These are phyloP conservation scores for Myxocyprinus asiaticus DNA, from an alignment of 2,113 vertebrate species.

Conservation along the genomic window DNA sequence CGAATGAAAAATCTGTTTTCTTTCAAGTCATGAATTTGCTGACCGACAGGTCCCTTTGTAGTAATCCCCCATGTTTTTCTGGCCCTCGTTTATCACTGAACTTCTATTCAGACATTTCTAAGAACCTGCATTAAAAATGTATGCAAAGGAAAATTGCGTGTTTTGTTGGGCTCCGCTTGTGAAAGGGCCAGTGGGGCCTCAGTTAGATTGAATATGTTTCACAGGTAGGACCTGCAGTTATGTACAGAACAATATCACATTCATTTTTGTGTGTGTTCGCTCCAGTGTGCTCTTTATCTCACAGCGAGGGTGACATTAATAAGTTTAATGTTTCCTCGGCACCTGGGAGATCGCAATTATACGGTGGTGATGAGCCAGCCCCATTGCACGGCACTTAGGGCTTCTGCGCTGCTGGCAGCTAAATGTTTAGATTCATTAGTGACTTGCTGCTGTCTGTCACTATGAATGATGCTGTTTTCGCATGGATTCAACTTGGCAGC, in stretches of 20 bases:
- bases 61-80: constrained; percentile 13
- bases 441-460: constrained; percentile 48
- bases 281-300: constrained; percentile 44
- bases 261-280: constrained; percentile 24
- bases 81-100: constrained; percentile 38
- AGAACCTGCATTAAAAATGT: constrained; percentile 55
- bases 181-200: constrained; percentile 46
- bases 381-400: constrained; percentile 18
- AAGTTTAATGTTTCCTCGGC: constrained; percentile 57
- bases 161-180: constrained; percentile 31
- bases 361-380: constrained; percentile 51
- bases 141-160: constrained; percentile 49
- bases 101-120: constrained; percentile 58
- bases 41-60: not conserved
- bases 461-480: constrained; percentile 32
- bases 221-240: not conserved
- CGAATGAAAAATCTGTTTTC: not conserved
- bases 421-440: constrained; percentile 47
- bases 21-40: too few species aligned
- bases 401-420: constrained; percentile 4
- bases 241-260: constrained; percentile 32
- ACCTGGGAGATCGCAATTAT: constrained; percentile 59
- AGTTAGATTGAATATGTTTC: not conserved
- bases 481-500: constrained; percentile 34
- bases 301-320: constrained; percentile 53